A percentile compares a stretch with the other conserved stretches of the same genome.
These are phyloP conservation scores for Gymnarchus niloticus DNA, from an alignment of 2,113 vertebrate species.

Conservation along the genomic window DNA sequence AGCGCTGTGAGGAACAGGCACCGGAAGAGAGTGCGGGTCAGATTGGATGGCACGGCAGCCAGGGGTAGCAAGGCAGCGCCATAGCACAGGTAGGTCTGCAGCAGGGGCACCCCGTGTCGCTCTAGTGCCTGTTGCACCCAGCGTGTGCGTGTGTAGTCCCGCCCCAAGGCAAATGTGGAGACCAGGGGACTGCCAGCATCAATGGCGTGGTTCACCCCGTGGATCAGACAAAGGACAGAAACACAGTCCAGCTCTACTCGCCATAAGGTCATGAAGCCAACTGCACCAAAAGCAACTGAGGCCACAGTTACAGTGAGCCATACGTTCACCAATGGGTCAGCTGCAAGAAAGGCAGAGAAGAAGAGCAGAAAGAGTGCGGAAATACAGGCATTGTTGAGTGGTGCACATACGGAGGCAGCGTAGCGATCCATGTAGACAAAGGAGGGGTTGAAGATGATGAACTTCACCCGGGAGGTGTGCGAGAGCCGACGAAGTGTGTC, in stretches of 20 bases:
- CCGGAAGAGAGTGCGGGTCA: constrained; percentile 95
- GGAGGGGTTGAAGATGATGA: constrained; percentile 96
- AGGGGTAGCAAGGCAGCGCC: constrained; percentile 87
- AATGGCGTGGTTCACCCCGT: constrained; percentile 89
- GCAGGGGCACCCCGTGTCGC: constrained; percentile 88
- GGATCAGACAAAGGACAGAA: constrained; percentile 93
- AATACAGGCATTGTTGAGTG: constrained; percentile 93
- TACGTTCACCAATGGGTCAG: constrained; percentile 87
- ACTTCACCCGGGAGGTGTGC: constrained; percentile 93
- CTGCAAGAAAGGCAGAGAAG: constrained; percentile 87
- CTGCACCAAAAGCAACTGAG: constrained; percentile 92
- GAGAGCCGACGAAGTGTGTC: constrained; percentile 92
- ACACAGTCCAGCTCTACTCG: constrained; percentile 95
- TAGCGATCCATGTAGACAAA: constrained; percentile 98
- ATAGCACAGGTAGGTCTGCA: constrained; percentile 96
- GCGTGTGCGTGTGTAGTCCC: constrained; percentile 91
- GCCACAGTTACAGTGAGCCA: constrained; percentile 92
- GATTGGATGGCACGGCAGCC: constrained; percentile 90
- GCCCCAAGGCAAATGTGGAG: constrained; percentile 89
- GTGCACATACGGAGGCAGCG: constrained; percentile 90
- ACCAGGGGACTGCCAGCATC: constrained; percentile 93
- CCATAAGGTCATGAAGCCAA: constrained; percentile 98
- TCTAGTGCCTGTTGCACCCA: constrained; percentile 95
- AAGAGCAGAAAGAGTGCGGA: constrained; percentile 94
- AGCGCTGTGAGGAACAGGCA: constrained; percentile 95